These are phyloP conservation scores for Protobothrops flavoviridis DNA, from an alignment of 2,113 vertebrate genomes.

Conservation along the genomic window DNA sequence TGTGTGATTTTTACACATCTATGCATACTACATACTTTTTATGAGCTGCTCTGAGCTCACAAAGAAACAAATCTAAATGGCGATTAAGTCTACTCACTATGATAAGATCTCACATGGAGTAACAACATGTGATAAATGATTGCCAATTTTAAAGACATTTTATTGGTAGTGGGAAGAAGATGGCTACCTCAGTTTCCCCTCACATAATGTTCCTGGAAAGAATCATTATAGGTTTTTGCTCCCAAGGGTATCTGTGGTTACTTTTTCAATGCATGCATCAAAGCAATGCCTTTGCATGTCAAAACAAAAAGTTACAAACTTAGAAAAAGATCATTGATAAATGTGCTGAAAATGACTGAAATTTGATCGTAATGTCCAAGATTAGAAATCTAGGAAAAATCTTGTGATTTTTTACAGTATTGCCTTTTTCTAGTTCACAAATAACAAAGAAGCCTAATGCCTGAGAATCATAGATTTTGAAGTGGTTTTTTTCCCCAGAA, in stretches of 20 bases:
- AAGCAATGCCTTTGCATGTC: not conserved
- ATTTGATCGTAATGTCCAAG: not conserved
- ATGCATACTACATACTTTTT: not conserved
- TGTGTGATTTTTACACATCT: not conserved
- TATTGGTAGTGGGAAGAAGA: not conserved
- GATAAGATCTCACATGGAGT: not conserved
- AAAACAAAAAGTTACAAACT: not conserved
- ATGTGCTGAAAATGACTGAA: not conserved
- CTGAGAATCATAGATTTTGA: not conserved
- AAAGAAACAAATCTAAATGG: not conserved
- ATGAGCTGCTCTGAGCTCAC: not conserved
- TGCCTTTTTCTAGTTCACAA: slow-evolving; percentile 1
- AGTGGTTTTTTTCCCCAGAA: not conserved
- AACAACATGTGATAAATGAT: not conserved
- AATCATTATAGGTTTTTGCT: not conserved
- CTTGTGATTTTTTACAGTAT: not conserved
- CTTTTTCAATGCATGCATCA: not conserved
- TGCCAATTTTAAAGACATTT: not conserved
- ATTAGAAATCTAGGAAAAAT: not conserved
- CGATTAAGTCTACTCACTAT: not conserved
- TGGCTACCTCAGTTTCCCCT: not conserved
- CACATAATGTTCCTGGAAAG: not conserved
- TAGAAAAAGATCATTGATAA: not conserved
- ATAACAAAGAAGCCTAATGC: not conserved
- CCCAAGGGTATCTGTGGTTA: not conserved